Percentiles rank a stretch among this genome's conserved stretches.
Evolutionary conservation across 2,888 invertebrate genomes (phyloP).

Genomic region (Phengaris arion): DNA sequence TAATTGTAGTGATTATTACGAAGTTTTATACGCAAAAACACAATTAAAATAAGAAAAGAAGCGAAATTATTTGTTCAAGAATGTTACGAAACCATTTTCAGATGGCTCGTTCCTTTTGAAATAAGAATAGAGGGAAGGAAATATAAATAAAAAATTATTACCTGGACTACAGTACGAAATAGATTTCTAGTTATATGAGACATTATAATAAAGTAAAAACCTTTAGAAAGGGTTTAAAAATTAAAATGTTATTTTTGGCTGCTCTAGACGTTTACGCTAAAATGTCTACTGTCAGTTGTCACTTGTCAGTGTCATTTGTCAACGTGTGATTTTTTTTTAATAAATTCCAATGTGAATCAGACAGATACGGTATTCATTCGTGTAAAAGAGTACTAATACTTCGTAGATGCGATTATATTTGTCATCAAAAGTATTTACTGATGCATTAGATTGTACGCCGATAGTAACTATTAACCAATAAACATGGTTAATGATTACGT

Average conservation of each 20-base stretch:
- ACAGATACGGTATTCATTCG: too few relatives aligned
- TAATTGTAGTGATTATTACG: background rate
- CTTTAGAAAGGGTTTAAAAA: constrained; percentile 50
- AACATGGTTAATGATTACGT: too few relatives aligned
- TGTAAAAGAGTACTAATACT: too few relatives aligned
- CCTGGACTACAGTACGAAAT: constrained; percentile 66
- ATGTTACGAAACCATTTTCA: constrained; percentile 65
- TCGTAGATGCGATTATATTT: too few relatives aligned
- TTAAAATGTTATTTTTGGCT: constrained; percentile 59
- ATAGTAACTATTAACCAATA: too few relatives aligned
- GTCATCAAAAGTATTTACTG: too few relatives aligned
- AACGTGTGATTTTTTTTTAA: background rate
- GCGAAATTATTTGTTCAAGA: constrained; percentile 26
- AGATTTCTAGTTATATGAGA: constrained; percentile 67
- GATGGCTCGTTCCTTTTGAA: background rate
- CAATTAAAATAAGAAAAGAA: background rate
- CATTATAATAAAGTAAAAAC: constrained; percentile 50
- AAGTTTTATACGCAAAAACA: background rate
- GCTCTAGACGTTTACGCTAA: constrained; percentile 17
- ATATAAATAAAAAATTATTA: constrained; percentile 40
- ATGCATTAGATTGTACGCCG: too few relatives aligned
- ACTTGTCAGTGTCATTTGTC: too few relatives aligned
- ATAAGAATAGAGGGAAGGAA: background rate
- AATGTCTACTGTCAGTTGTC: background rate
- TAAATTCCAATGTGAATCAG: too few relatives aligned